These are phyloP conservation scores for Poeciliopsis presidionis DNA, from an alignment of 2,797 vertebrate genomes.

Conservation along the genomic window DNA sequence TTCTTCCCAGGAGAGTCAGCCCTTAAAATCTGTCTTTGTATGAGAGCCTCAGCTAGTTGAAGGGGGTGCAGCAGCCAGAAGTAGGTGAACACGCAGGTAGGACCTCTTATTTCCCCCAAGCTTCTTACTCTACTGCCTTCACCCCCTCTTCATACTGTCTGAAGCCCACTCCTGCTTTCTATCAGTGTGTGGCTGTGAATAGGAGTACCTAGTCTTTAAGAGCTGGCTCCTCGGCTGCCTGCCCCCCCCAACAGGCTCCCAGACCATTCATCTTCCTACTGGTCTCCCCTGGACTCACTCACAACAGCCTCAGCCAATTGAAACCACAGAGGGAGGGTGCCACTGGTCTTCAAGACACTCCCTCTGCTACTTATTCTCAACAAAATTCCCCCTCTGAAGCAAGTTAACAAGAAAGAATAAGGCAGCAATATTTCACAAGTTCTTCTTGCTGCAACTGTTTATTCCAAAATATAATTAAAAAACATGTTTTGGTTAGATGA, in stretches of 20 bases:
- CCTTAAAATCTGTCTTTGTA: slow-evolving; percentile 62
- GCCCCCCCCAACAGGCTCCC: slow-evolving; percentile 73
- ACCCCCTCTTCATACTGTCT: slow-evolving; percentile 44
- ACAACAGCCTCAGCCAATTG: slow-evolving; percentile 72
- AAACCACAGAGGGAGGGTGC: slow-evolving; percentile 66
- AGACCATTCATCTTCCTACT: slow-evolving; percentile 78
- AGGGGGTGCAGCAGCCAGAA: slow-evolving; percentile 58
- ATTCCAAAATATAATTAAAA: slow-evolving; percentile 15
- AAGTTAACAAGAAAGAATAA: slow-evolving; percentile 45
- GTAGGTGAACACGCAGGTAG: slow-evolving; percentile 48
- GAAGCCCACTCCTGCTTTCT: slow-evolving; percentile 57
- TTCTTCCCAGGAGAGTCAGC: slow-evolving; percentile 66
- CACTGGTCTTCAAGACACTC: slow-evolving; percentile 58
- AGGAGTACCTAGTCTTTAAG: slow-evolving; percentile 80
- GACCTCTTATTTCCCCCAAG: slow-evolving; percentile 51
- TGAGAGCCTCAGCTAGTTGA: slow-evolving; percentile 68
- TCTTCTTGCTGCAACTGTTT: slow-evolving; percentile 32
- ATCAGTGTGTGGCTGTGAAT: slow-evolving; percentile 73
- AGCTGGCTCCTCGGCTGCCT: slow-evolving; percentile 73
- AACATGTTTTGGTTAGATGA: slow-evolving; percentile 20
- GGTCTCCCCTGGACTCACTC: slow-evolving; percentile 76
- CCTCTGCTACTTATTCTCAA: slow-evolving; percentile 65
- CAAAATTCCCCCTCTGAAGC: slow-evolving; percentile 66
- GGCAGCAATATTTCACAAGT: slow-evolving; percentile 38
- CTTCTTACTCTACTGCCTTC: slow-evolving; percentile 50